phyloP scores from a whole-genome alignment of 2,888 invertebrate genomes.

The Girardia tigrina region DNA sequence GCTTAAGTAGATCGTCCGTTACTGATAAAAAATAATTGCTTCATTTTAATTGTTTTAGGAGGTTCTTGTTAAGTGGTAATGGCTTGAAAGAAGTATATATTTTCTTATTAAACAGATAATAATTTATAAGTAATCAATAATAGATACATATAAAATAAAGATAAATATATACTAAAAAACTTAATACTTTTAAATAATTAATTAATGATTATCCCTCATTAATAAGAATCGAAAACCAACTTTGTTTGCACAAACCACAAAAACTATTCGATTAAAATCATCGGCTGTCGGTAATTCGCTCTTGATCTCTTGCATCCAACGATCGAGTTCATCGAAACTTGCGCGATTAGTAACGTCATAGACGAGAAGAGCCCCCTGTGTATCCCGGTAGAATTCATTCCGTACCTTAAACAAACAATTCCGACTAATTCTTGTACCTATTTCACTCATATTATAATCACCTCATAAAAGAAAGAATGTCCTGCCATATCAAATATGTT shows the following conservation, averaged over 20 bases:
- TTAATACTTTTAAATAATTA: too few species aligned
- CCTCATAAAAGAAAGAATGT: constrained; percentile 50
- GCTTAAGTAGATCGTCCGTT: too few species aligned
- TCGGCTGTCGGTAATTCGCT: constrained; percentile 43
- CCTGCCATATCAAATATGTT: constrained; percentile 52
- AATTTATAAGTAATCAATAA: too few species aligned
- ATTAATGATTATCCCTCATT: too few species aligned
- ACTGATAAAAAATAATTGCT: too few species aligned
- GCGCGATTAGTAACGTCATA: constrained; percentile 48
- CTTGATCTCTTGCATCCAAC: constrained; percentile 50
- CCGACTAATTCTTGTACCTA: background rate
- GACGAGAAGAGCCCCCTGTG: constrained; percentile 50
- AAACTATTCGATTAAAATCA: constrained; percentile 45
- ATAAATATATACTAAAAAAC: too few species aligned
- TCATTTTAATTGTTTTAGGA: too few species aligned
- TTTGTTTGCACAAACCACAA: constrained; percentile 50
- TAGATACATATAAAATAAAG: too few species aligned
- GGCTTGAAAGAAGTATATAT: too few species aligned
- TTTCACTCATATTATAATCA: constrained; percentile 38
- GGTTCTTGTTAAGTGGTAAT: too few species aligned
- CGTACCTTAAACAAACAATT: constrained; percentile 42
- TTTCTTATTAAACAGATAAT: too few species aligned
- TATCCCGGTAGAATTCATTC: constrained; percentile 51
- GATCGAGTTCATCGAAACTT: constrained; percentile 49
- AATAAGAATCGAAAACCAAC: too few species aligned